Conservation (phyloP, 2,888 invertebrate genomes). For the Nemoura dubitans region DNA sequence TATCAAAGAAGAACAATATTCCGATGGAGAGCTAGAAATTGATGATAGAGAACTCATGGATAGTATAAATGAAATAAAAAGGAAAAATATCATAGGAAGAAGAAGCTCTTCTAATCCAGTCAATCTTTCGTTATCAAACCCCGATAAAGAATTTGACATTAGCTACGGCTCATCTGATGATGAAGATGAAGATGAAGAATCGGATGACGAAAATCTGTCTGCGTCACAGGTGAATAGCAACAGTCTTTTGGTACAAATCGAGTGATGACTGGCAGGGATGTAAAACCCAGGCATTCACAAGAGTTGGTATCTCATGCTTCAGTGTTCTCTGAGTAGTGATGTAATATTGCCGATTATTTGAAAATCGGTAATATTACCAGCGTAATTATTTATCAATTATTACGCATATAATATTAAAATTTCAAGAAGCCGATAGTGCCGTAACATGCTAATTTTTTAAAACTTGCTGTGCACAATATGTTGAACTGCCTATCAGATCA, state of each 20-base stretch:
- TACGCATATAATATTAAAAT: too few relatives aligned
- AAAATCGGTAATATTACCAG: too few relatives aligned
- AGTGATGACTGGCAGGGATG: too few relatives aligned
- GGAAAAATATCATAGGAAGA: constrained; percentile 58
- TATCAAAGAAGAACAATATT: constrained; percentile 28
- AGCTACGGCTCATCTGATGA: constrained; percentile 37
- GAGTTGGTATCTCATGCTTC: too few relatives aligned
- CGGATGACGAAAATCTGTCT: constrained; percentile 21
- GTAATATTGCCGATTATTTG: too few relatives aligned
- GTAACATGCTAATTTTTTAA: too few relatives aligned
- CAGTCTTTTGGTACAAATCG: not conserved
- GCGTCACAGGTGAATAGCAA: constrained; percentile 13
- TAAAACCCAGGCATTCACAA: too few relatives aligned
- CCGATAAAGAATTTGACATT: constrained; percentile 53
- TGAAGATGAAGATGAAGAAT: constrained; percentile 34
- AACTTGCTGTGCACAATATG: too few relatives aligned
- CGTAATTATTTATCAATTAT: too few relatives aligned
- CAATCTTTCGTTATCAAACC: constrained; percentile 70
- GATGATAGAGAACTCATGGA: constrained; percentile 24
- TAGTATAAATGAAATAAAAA: constrained; percentile 24
- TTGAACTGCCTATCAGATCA: too few relatives aligned
- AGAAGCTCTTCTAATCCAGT: constrained; percentile 84
- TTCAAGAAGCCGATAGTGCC: too few relatives aligned
- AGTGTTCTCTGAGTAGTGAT: too few relatives aligned
- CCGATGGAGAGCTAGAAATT: constrained; percentile 30